Evolutionary conservation across 2,888 invertebrate species (phyloP).

Genomic region (Axea sp.): DNA sequence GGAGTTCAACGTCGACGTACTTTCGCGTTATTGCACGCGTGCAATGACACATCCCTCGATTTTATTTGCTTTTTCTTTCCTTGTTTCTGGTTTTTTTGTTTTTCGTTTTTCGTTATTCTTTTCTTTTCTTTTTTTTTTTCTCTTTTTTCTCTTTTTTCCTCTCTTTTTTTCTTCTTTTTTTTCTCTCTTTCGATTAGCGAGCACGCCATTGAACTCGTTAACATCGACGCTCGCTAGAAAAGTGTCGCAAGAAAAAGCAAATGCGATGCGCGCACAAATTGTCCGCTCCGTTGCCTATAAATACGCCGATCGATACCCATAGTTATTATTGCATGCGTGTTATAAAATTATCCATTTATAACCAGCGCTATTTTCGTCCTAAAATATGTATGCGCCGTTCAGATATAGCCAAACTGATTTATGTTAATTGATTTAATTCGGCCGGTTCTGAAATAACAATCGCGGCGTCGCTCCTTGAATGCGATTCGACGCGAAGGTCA

Average conservation of each 20-base stretch:
- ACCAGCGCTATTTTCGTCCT: constrained; percentile 1
- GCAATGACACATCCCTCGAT: constrained; percentile 31
- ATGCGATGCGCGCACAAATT: constrained; percentile 18
- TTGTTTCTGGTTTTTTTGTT: no score
- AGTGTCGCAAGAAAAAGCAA: constrained; percentile 24
- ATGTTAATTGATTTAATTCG: constrained; percentile 25
- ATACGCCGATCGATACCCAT: constrained; percentile 28
- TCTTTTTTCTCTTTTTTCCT: no score
- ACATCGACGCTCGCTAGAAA: constrained; percentile 31
- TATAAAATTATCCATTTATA: constrained; percentile 25
- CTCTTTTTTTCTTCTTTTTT: no score
- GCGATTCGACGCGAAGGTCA: constrained; percentile 17
- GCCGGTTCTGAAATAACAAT: constrained; percentile 16
- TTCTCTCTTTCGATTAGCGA: constrained; percentile 44
- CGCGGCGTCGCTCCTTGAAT: constrained; percentile 1
- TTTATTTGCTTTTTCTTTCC: constrained; percentile 45
- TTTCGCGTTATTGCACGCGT: constrained; percentile 48
- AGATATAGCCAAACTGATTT: constrained; percentile 1
- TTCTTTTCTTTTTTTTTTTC: no score
- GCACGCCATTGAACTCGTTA: constrained; percentile 35
- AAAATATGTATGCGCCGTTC: background rate
- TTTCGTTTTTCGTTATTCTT: no score
- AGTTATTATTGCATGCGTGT: constrained; percentile 25
- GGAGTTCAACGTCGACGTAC: constrained; percentile 33
- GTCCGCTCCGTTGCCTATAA: constrained; percentile 23